These are phyloP conservation scores for Harpegnathos saltator DNA, from an alignment of 1,140 invertebrate genomes.

Conservation along the genomic window DNA sequence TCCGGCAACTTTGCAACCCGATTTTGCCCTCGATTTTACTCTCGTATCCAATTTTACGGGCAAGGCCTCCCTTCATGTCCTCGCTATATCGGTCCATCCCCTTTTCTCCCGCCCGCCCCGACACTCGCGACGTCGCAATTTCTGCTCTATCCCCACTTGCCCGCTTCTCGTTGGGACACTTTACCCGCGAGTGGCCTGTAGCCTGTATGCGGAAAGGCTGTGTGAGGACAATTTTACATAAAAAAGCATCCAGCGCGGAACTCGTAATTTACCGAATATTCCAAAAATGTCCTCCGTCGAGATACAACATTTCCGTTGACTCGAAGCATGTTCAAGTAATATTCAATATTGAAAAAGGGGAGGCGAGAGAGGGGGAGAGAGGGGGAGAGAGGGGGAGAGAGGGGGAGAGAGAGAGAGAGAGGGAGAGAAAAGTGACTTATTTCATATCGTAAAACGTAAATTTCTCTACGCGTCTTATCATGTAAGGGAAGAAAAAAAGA, in stretches of 20 bases:
- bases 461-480: background rate
- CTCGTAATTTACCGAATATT: slow-evolving; percentile 57
- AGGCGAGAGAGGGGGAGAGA: background rate
- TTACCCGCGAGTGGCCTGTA: slow-evolving; percentile 36
- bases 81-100: slow-evolving; percentile 26
- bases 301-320: background rate
- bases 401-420: background rate
- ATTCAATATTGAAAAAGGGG: slow-evolving; percentile 23
- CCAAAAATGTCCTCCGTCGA: slow-evolving; percentile 13
- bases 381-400: background rate
- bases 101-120: slow-evolving; percentile 6
- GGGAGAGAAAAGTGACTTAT: background rate
- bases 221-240: slow-evolving; percentile 59
- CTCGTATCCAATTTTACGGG: slow-evolving; percentile 56
- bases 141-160: slow-evolving; percentile 37
- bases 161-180: slow-evolving; percentile 40
- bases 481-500: background rate
- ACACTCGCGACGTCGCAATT: slow-evolving; percentile 51
- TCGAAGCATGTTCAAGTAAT: slow-evolving; percentile 28
- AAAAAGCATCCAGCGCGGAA: slow-evolving; percentile 24
- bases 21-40: slow-evolving; percentile 54
- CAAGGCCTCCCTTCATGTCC: slow-evolving; percentile 49
- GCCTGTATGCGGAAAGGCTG: slow-evolving; percentile 28
- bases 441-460: background rate
- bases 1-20: slow-evolving; percentile 41